A percentile compares a stretch with the other conserved stretches of the same genome.
These are phyloP conservation scores for Portunus trituberculatus DNA, from an alignment of 1,140 invertebrate species.

Conservation along the genomic window DNA sequence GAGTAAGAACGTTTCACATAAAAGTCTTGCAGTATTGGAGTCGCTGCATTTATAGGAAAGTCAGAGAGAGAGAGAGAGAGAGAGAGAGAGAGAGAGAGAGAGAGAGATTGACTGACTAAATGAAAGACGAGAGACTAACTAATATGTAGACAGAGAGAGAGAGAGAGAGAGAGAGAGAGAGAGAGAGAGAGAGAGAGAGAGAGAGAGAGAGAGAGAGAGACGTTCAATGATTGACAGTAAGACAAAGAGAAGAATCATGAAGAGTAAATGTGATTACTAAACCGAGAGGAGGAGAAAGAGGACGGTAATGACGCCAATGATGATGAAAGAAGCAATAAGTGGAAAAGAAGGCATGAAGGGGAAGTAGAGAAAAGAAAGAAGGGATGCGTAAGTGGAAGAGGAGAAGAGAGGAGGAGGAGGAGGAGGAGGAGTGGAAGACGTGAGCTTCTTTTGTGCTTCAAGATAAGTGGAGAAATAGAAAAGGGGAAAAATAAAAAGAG, in stretches of 20 bases:
- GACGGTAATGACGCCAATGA: not conserved
- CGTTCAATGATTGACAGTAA: not conserved
- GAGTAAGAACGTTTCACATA: not conserved
- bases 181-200: not conserved
- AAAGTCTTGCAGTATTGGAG: not conserved
- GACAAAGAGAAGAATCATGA: not conserved
- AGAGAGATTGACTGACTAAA: not conserved
- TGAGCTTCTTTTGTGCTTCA: too few relatives aligned
- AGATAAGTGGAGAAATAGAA: too few relatives aligned
- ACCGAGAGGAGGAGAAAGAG: not conserved
- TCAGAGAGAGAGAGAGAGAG: not conserved
- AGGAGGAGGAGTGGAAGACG: too few relatives aligned
- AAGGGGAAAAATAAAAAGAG: too few relatives aligned
- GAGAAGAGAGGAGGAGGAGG: too few relatives aligned
- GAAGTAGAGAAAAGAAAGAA: too few relatives aligned
- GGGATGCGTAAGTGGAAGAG: too few relatives aligned
- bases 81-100: conserved; percentile 9
- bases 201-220: conserved; percentile 14
- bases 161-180: not conserved
- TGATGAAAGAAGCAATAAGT: too few relatives aligned
- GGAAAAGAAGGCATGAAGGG: too few relatives aligned
- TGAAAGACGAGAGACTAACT: too few relatives aligned
- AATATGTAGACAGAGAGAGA: not conserved
- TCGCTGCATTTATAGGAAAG: not conserved
- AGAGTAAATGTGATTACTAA: not conserved